phyloP scores from a whole-genome alignment of 1,140 invertebrate species.

The Palaemon carinicauda region DNA sequence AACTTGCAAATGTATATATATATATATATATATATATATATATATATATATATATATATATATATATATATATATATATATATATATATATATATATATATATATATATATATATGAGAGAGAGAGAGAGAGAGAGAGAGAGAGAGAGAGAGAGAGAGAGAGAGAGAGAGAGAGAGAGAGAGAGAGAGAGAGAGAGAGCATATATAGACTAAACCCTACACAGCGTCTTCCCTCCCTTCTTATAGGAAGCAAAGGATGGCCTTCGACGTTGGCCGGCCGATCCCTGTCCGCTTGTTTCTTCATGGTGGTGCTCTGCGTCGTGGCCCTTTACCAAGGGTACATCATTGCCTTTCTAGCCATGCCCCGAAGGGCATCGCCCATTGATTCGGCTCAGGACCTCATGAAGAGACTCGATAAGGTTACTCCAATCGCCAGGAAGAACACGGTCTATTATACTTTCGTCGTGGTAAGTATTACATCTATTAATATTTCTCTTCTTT shows the following conservation, averaged over 20 bases:
- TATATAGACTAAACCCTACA: too few relatives aligned
- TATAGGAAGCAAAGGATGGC: background rate
- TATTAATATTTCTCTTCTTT: too few relatives aligned
- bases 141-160: background rate
- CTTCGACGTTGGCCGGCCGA: background rate
- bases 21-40: background rate
- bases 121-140: too few relatives aligned
- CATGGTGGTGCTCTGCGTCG: conserved; percentile 38
- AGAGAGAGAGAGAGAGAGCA: background rate
- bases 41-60: background rate
- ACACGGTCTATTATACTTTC: conserved; percentile 44
- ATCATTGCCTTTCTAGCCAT: conserved; percentile 46
- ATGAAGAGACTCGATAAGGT: conserved; percentile 24
- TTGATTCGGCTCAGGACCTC: conserved; percentile 21
- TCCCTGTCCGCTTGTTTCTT: conserved; percentile 15
- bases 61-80: too few relatives aligned
- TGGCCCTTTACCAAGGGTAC: conserved; percentile 39
- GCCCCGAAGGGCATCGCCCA: background rate
- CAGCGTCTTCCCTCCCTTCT: background rate
- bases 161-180: background rate
- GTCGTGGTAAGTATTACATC: conserved; percentile 34
- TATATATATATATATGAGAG: too few relatives aligned
- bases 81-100: too few relatives aligned
- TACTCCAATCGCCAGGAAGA: conserved; percentile 33
- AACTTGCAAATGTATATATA: background rate